Evolutionary conservation across 2,888 invertebrate species (phyloP), one percentile per base, ranked within the genome.

Genomic region (Xanthorhoe spadicearia): DNA sequence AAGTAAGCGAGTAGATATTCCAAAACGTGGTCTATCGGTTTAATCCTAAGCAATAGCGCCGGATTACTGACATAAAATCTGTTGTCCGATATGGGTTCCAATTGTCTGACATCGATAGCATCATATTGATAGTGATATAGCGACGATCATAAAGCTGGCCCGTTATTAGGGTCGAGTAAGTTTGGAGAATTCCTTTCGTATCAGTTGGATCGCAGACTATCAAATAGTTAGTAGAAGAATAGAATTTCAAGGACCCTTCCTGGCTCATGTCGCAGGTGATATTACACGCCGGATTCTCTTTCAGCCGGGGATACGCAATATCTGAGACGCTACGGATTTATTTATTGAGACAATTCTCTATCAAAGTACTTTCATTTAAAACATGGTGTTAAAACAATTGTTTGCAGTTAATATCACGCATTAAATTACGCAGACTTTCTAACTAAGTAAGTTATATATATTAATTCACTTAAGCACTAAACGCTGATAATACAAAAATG

Each of bases 251-350:
- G 70, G 68, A 58, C 76, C 71, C 68, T 76, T 73, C 71, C 75
- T 72, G 71, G 64, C 70, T 80, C 80, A 81, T 80, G 82, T 80
- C 82, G 75, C 79, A 79, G 76, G 79, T 80, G 77, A 80, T 77
- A 80, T 77, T 61, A 64, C 61, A 72, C 65, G 60, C 70, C 69
- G 69, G 70, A 77, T 78, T 77, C 75, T 72, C 74, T 77, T 76
- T 74, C 73, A 71, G 73, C 77, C 74, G 68, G 69, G 70, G 66
- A 72, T 70, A 70, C 71, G 65, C 70, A 74, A 75, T 74, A 71
- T 74, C 68, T 69, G 67, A 70, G 62, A 32, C 7, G 32, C 70
- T 72, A 68, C 68, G 74, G 73, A 77, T 80, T 76, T 76, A 74
- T 75, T 71, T 70, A 74, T 65, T 59, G 48, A 60, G 58, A 68